Evolutionary conservation across 2,797 vertebrate species (phyloP).

Genomic region (Chiroxiphia lanceolata): DNA sequence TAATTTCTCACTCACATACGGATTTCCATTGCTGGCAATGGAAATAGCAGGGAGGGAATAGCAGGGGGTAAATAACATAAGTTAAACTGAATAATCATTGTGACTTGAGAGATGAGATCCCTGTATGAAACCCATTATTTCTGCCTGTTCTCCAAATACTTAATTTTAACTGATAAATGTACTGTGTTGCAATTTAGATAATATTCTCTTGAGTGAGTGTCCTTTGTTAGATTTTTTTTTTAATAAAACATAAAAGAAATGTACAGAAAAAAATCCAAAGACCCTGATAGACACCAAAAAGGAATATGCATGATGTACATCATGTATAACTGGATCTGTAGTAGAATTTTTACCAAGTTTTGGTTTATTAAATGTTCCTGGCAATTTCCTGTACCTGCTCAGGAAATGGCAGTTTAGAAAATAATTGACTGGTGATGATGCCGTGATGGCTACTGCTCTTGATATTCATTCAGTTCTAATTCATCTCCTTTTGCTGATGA

Average conservation of each 20-base stretch:
- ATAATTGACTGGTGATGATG: neutral
- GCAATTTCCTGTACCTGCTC: neutral
- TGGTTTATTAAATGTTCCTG: conserved; percentile 9
- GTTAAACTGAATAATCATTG: neutral
- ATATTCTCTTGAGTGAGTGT: neutral
- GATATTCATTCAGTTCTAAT: neutral
- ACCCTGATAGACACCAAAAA: conserved; percentile 73
- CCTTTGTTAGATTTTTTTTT: neutral
- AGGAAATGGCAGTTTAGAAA: conserved; percentile 22
- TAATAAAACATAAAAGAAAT: conserved; percentile 16
- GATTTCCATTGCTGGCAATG: conserved; percentile 70
- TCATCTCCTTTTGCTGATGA: conserved; percentile 40
- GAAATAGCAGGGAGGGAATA: conserved; percentile 41
- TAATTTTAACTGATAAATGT: conserved; percentile 32
- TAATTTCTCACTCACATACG: conserved; percentile 17
- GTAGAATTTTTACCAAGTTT: neutral
- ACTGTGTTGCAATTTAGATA: neutral
- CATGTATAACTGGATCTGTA: conserved; percentile 48
- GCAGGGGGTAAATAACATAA: neutral
- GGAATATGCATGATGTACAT: conserved; percentile 43
- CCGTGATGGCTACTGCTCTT: neutral
- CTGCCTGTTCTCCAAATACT: conserved; percentile 39
- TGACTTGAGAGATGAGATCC: neutral
- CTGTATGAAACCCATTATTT: conserved; percentile 13
- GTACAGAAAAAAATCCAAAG: conserved; percentile 75